These are phyloP conservation scores for Napeogenes sylphis DNA, from an alignment of 2,888 invertebrate species.

Conservation along the genomic window DNA sequence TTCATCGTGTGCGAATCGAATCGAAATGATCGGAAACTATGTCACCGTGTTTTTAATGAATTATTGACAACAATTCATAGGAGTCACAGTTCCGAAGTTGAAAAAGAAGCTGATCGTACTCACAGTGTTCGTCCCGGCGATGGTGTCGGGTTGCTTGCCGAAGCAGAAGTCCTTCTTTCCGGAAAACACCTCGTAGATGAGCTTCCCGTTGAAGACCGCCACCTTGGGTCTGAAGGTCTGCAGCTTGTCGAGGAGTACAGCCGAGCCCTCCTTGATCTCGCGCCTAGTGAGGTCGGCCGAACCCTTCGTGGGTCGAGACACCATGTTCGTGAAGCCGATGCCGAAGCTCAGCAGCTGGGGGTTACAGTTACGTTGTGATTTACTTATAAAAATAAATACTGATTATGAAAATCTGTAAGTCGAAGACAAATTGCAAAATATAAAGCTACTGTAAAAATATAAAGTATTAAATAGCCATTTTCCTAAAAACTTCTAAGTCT, in stretches of 20 bases:
- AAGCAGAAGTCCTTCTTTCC: conserved; percentile 98
- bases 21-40: too few species aligned
- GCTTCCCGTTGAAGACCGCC: conserved; percentile 88
- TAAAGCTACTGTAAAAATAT: neutral
- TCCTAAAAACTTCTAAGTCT: too few species aligned
- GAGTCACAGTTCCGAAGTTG: too few species aligned
- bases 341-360: conserved; percentile 88
- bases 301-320: conserved; percentile 95
- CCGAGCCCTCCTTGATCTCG: conserved; percentile 95
- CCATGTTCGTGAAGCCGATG: conserved; percentile 99
- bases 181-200: conserved; percentile 98
- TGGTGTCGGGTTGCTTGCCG: conserved; percentile 94
- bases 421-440: too few species aligned
- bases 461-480: too few species aligned
- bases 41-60: too few species aligned
- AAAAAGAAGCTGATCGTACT: conserved; percentile 51
- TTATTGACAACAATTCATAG: too few species aligned
- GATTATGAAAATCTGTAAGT: too few species aligned
- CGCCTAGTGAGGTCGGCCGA: conserved; percentile 95
- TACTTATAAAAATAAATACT: too few species aligned
- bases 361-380: neutral
- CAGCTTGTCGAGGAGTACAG: conserved; percentile 91
- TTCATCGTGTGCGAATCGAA: too few species aligned
- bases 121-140: conserved; percentile 96
- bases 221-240: conserved; percentile 94